Evolutionary conservation across 1,140 invertebrate genomes (phyloP), one percentile per base, ranked within the genome.

Genomic region (Drosophila grimshawi): DNA sequence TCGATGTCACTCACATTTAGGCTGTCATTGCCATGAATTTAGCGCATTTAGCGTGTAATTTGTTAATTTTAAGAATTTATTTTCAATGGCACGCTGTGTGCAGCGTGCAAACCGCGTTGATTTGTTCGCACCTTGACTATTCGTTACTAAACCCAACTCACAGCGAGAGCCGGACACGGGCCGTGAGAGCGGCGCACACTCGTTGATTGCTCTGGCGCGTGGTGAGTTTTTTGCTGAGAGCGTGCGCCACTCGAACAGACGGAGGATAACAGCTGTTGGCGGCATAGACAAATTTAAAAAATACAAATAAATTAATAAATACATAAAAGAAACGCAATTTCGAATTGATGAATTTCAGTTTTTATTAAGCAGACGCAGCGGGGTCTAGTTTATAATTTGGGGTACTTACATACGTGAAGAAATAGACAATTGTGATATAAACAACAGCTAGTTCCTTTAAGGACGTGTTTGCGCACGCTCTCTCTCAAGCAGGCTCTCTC

Each of bases 71-170:
- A 73, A 32, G 35, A 62, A 89, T 70, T 89, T 90, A 81, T 85
- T 89, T 90, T 85, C 48, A 65, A 85, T 76, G 75, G 53, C 86
- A 85, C 78, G 66, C 71, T 73, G 77, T 81, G 76, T 89, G 77
- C 76, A 83, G 85, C 83, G 81, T 85, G 86, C 70, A 76, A 90
- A 81, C 85, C 81, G 85, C 88, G 85, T 89, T 89, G 85, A 89
- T 89, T 89, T 89, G 86, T 86, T 89, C 85, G 85, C 85, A 89
- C 85, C 85, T 89, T 76, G 57, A 69, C 81, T 70, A 89, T 89
- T 89, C 85, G 85, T 85, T 89, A 89, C 86, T 90, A 80, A 89
- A 72, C 52, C 63, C 78, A 81, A 69, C 85, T 62, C 80, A 55
- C 60, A 71, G 65, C 66, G 77, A 69, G 78, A 85, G 81, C 71